Evolutionary conservation across 1,140 invertebrate genomes (phyloP), one percentile per base, ranked within the genome.

Genomic region (Ladona fulva): DNA sequence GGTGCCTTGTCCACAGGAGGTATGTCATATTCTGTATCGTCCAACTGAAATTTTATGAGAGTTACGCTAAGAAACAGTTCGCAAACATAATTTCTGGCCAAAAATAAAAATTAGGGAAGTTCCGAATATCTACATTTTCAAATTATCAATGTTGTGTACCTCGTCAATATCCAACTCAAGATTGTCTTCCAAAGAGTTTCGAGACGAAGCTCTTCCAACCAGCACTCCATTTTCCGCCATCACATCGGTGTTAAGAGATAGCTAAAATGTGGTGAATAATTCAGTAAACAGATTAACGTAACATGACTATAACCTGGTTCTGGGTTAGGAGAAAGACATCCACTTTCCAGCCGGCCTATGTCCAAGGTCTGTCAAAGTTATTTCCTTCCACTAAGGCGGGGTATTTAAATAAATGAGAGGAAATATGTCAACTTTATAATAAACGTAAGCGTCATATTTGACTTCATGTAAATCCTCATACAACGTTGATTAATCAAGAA

Each of bases 11-110:
- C 91, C 76, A 94, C 89, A 66, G 90, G 87, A 76, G 94, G 94
- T 82, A 95, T 91, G 80, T 93, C 91, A 86, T 93, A 95, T 85
- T 95, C 94, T 25, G 89, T 88, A 86, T 94, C 93, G 86, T 95
- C 93, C 79, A 95, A 85, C 92, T 90, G 77, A 66, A 66, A 66
- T 66, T 19, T 22, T 19, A 66, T 66, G 52, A 66, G 14, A 66
- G n/a, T 37, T 37, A 37, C 1, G 8, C 3, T 1, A 5, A 37
- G 1, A 37, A 37, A 37, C 29, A 37, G 29, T 37, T 1, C 8
- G 8, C 29, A 8, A 37, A 8, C 29, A 8, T 5, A 5, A 1
- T 37, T 5, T 1, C 29, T 8, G 8, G 29, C 29, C 1, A 37
- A 37, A 37, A 8, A 8, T 37, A 37, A 37, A 8, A 37, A 37